Conservation (phyloP, 2,113 vertebrate genomes). For the Ceyx cyanopectus region DNA sequence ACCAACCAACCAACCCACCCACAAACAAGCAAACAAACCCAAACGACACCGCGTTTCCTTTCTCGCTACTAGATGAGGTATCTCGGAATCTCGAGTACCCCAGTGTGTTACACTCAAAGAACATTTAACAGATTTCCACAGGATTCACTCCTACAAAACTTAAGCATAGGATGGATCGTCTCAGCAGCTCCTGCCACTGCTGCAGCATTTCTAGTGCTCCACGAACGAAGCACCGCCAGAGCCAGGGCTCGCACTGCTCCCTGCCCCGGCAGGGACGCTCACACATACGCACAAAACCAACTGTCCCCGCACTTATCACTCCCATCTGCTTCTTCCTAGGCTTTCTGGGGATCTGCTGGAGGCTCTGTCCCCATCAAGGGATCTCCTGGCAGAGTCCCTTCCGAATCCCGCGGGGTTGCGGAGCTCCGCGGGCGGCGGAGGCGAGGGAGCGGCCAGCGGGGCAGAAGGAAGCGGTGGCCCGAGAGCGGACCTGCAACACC, state of each 20-base stretch:
- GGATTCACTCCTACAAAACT: neutral
- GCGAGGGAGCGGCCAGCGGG: neutral
- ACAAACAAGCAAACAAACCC: neutral
- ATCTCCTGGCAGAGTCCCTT: slow-evolving; percentile 40
- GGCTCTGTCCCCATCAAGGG: neutral
- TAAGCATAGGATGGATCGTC: neutral
- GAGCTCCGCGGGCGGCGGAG: neutral
- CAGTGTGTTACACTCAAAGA: neutral
- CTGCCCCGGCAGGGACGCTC: neutral
- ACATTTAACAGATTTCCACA: neutral
- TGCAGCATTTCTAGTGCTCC: rapidly evolving
- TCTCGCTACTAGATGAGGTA: neutral
- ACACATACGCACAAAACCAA: slow-evolving; percentile 43
- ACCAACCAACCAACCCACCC: too few relatives aligned
- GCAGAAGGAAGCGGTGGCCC: neutral
- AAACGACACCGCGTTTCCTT: neutral
- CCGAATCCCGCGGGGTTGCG: neutral
- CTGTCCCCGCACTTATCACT: slow-evolving; percentile 76
- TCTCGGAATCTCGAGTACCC: neutral
- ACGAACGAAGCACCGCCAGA: neutral
- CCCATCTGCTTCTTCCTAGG: slow-evolving; percentile 72
- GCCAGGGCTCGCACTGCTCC: neutral
- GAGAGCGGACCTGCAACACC: neutral
- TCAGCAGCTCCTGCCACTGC: rapidly evolving
- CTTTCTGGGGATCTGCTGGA: neutral